These are phyloP conservation scores for Ahaetulla prasina DNA, from an alignment of 2,113 vertebrate species.

Conservation along the genomic window DNA sequence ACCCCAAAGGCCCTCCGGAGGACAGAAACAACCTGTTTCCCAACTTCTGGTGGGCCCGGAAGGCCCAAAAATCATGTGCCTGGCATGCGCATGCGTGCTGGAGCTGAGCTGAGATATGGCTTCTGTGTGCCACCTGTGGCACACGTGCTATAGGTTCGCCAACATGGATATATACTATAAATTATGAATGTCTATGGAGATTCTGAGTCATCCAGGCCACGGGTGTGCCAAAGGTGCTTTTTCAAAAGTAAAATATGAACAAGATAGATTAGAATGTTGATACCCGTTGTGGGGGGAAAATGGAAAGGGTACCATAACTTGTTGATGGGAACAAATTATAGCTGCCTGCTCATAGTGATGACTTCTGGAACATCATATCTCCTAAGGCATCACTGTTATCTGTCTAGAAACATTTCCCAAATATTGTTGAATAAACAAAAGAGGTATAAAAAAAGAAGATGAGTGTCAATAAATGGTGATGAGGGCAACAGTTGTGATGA, in stretches of 20 bases:
- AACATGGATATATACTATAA: no score
- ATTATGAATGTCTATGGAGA: neutral
- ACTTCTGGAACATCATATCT: neutral
- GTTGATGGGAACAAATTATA: neutral
- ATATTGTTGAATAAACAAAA: neutral
- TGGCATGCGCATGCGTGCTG: no score
- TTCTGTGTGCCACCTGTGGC: no score
- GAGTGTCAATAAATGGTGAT: no score
- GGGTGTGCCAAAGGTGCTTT: no score
- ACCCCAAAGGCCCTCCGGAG: no score
- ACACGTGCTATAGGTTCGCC: no score
- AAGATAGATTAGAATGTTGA: neutral
- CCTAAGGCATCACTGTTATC: neutral
- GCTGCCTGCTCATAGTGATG: neutral
- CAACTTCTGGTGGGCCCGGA: no score
- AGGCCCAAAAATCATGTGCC: no score
- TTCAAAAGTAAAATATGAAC: neutral
- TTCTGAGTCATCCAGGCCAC: no score
- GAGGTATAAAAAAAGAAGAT: neutral
- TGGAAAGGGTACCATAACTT: neutral
- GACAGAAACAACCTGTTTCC: no score
- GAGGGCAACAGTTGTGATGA: neutral
- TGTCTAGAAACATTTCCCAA: neutral
- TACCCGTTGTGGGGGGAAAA: neutral
- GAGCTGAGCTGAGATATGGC: no score